These are phyloP conservation scores for Nymphalis io DNA, from an alignment of 1,140 invertebrate species.

Conservation along the genomic window DNA sequence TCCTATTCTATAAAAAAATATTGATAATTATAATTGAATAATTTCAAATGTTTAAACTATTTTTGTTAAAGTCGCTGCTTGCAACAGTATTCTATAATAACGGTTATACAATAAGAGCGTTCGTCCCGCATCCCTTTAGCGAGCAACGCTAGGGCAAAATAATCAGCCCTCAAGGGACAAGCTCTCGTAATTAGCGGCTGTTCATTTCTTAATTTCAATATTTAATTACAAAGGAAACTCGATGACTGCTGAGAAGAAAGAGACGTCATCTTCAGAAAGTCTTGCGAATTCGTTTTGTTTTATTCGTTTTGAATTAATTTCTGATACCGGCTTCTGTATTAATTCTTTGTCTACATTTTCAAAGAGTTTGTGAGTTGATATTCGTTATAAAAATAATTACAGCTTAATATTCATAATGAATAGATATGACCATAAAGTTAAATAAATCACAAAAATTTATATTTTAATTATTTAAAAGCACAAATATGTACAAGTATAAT, in stretches of 20 bases:
- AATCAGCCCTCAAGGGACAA: constrained; percentile 79
- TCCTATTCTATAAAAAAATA: too few relatives aligned
- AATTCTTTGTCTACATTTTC: constrained; percentile 58
- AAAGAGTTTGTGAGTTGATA: constrained; percentile 53
- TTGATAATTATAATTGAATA: too few relatives aligned
- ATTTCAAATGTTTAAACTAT: too few relatives aligned
- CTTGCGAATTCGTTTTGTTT: constrained; percentile 66
- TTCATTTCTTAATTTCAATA: constrained; percentile 83
- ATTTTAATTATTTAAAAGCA: too few relatives aligned
- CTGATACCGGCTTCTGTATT: constrained; percentile 61
- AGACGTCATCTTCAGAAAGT: constrained; percentile 79
- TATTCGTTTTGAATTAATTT: constrained; percentile 63
- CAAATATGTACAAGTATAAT: too few relatives aligned
- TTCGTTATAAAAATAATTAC: background rate
- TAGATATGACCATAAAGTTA: too few relatives aligned
- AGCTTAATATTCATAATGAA: background rate
- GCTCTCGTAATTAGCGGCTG: constrained; percentile 81
- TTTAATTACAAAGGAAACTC: constrained; percentile 82
- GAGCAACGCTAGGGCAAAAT: constrained; percentile 63
- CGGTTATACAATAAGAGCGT: constrained; percentile 54
- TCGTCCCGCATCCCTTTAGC: constrained; percentile 65
- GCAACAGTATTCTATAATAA: constrained; percentile 3
- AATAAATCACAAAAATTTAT: too few relatives aligned
- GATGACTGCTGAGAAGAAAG: constrained; percentile 73
- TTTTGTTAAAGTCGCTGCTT: background rate